These are phyloP conservation scores for Lysandra coridon DNA, from an alignment of 2,888 invertebrate genomes.

Conservation along the genomic window DNA sequence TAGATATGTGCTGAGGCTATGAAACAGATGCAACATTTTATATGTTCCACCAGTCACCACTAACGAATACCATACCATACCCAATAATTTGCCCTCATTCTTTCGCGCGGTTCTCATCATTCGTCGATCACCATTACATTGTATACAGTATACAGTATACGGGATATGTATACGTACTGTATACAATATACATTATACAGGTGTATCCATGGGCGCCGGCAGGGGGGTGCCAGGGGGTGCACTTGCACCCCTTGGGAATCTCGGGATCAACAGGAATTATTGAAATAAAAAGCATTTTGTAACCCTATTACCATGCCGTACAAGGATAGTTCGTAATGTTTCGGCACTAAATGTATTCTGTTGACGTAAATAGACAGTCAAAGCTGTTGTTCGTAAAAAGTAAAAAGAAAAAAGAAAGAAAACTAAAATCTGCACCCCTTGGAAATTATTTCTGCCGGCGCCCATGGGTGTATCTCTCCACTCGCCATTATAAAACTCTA, in stretches of 20 bases:
- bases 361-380: no score
- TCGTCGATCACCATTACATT: background rate
- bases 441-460: no score
- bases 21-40: background rate
- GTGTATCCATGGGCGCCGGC: background rate
- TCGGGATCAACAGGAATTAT: no score
- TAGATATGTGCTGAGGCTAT: background rate
- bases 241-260: no score
- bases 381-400: no score
- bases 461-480: background rate
- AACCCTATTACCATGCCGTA: no score
- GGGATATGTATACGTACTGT: background rate
- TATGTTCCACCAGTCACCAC: background rate
- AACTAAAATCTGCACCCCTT: no score
- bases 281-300: no score
- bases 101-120: background rate
- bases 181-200: background rate
- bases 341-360: no score
- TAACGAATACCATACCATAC: background rate
- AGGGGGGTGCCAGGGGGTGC: no score
- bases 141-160: background rate
- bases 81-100: background rate
- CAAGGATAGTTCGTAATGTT: no score
- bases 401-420: no score
- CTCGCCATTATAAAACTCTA: slow-evolving; percentile 22